Base-by-base conservation (phyloP, 2,113 vertebrate genomes). In the Pardalotus punctatus region DNA sequence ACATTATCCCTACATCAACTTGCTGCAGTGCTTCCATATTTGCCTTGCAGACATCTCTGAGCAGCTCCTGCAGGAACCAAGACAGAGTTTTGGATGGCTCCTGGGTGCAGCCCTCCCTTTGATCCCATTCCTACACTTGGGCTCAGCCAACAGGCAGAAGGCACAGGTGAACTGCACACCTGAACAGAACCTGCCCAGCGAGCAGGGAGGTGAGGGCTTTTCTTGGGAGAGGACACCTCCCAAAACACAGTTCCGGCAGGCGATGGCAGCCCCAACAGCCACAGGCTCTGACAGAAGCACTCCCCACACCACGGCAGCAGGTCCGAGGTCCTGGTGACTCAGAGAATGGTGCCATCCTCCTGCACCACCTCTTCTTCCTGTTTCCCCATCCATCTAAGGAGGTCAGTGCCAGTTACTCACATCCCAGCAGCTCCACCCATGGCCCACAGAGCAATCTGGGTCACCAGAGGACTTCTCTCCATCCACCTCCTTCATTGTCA, bases 261-360 rank as follows among this genome's bases (percentile, higher is more conserved):
- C 2, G 61, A 8, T 3, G 50, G 27, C 1, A 1, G 42, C 6
- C 5, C 50, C 50, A 38, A 10, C n/a, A 53, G 15, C 45, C 43
- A 5, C 0, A 6, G 76, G 57, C 33, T 71, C 24, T 1, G 33
- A 12, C 10, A 73, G 47, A 31, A 33, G 5, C 64, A 17, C 24
- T 28, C 53, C 60, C 24, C 4, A 2, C 47, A 36, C 10, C 7
- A 5, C 0, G 0, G 40, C 19, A n/a, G 65, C 0, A 2, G 51
- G 31, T 14, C 65, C 1, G 5, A 78, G 50, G 57, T 12, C 18
- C 58, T 14, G 23, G 53, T 61, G 88, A 50, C 76, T 48, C 62
- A 27, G 60, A 45, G 57, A 10, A 36, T 15, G 43, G 56, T 31
- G 57, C 24, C 27, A 13, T 31, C 47, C 45, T 45, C 66, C 88